These are phyloP conservation scores for Noturus placidus DNA, from an alignment of 2,113 vertebrate species.

Conservation along the genomic window DNA sequence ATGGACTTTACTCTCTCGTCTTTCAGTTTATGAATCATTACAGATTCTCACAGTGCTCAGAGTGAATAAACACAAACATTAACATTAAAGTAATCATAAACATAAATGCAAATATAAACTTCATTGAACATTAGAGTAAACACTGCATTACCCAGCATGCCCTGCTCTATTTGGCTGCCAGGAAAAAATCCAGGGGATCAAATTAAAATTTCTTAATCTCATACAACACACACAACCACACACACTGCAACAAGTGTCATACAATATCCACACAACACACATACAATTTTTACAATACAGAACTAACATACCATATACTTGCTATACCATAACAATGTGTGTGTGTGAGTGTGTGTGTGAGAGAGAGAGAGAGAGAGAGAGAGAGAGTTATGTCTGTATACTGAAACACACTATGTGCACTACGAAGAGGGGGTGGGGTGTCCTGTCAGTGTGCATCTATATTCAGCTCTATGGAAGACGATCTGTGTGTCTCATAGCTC, in stretches of 20 bases:
- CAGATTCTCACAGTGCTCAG: too few species aligned
- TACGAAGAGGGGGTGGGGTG: neutral
- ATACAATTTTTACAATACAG: neutral
- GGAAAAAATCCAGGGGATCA: neutral
- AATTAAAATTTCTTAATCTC: neutral
- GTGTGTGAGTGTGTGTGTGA: neutral
- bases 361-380: too few species aligned
- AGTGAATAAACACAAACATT: neutral
- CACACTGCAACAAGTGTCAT: neutral
- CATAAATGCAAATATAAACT: neutral
- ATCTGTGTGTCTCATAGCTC: constrained; percentile 1
- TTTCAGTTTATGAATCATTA: too few species aligned
- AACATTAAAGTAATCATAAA: neutral
- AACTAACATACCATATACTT: neutral
- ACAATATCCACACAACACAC: neutral
- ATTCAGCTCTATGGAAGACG: constrained; percentile 14
- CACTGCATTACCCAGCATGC: neutral
- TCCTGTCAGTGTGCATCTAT: neutral
- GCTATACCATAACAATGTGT: neutral
- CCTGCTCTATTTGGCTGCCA: neutral
- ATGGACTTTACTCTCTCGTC: too few species aligned
- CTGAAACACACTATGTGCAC: neutral
- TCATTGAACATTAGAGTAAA: neutral
- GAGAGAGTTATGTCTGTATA: neutral
- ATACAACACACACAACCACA: neutral